phyloP scores from a whole-genome alignment of 2,797 vertebrate species.

The Sebastes oblongus region DNA sequence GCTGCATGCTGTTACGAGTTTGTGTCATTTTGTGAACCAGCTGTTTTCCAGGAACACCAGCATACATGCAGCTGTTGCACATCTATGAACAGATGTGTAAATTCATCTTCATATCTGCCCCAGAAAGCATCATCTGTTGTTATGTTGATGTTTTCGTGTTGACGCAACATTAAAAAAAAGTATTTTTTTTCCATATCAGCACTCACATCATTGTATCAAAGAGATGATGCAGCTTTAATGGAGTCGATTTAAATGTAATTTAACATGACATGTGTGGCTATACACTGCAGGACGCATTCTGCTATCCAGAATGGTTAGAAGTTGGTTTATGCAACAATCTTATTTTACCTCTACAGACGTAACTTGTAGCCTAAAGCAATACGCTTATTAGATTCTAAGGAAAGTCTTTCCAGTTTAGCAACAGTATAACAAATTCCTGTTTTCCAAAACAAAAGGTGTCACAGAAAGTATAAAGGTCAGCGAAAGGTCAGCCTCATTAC shows the following conservation, averaged over 20 bases:
- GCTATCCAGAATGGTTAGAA: not conserved
- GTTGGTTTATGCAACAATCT: not conserved
- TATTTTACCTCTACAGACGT: not conserved
- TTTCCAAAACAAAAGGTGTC: not conserved
- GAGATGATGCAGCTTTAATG: not conserved
- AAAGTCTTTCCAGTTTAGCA: not conserved
- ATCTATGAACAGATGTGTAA: not conserved
- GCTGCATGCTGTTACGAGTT: not conserved
- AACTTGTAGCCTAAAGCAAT: not conserved
- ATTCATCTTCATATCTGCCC: not conserved
- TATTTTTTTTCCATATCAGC: not conserved
- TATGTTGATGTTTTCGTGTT: not conserved
- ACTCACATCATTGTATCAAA: not conserved
- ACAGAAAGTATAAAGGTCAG: not conserved
- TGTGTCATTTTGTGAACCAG: not conserved
- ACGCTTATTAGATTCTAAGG: not conserved
- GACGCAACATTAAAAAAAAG: not conserved
- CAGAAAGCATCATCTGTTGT: not conserved
- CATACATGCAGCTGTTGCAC: not conserved
- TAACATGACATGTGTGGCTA: not conserved
- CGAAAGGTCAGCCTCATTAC: not conserved
- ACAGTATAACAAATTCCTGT: not conserved
- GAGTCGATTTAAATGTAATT: not conserved
- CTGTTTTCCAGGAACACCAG: slow-evolving; percentile 40
- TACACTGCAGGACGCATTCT: not conserved